Evolutionary conservation across 2,797 vertebrate genomes (phyloP).

Genomic region (Enteromius viviparus): DNA sequence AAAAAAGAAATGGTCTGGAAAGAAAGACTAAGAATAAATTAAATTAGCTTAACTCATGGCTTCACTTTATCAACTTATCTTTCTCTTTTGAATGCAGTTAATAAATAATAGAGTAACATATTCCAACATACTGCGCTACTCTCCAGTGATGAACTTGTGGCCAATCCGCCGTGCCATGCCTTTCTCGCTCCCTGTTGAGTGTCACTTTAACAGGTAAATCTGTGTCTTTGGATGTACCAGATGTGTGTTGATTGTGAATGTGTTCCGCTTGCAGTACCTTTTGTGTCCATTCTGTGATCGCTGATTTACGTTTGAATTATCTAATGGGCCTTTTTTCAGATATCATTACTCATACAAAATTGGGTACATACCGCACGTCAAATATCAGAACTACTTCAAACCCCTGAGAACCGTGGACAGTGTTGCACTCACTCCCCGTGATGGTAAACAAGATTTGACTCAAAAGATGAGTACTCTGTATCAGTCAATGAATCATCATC

Average conservation of each 20-base stretch:
- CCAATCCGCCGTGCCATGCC: slow-evolving; percentile 63
- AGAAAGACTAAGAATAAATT: too few species aligned
- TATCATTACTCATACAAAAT: slow-evolving; percentile 77
- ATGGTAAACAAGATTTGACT: slow-evolving; percentile 65
- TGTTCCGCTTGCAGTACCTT: neutral
- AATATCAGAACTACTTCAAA: slow-evolving; percentile 62
- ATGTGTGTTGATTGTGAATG: neutral
- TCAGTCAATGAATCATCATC: neutral
- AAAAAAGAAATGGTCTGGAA: neutral
- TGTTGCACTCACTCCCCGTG: slow-evolving; percentile 67
- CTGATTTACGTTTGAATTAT: neutral
- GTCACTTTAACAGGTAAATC: slow-evolving; percentile 75
- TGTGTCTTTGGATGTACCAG: neutral
- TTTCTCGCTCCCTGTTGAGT: slow-evolving; percentile 66
- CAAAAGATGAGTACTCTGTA: neutral
- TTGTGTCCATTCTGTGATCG: neutral
- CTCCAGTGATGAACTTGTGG: slow-evolving; percentile 53
- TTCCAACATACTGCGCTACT: slow-evolving; percentile 69
- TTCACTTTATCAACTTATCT: neutral
- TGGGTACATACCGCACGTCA: slow-evolving; percentile 68
- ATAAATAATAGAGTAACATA: slow-evolving; percentile 68
- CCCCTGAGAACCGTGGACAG: slow-evolving; percentile 59
- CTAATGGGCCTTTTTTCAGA: slow-evolving; percentile 54
- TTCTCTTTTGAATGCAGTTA: slow-evolving; percentile 59
- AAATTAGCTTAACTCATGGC: too few species aligned